phyloP scores from a whole-genome alignment of 2,888 invertebrate species.

The Amphiduros pacificus region DNA sequence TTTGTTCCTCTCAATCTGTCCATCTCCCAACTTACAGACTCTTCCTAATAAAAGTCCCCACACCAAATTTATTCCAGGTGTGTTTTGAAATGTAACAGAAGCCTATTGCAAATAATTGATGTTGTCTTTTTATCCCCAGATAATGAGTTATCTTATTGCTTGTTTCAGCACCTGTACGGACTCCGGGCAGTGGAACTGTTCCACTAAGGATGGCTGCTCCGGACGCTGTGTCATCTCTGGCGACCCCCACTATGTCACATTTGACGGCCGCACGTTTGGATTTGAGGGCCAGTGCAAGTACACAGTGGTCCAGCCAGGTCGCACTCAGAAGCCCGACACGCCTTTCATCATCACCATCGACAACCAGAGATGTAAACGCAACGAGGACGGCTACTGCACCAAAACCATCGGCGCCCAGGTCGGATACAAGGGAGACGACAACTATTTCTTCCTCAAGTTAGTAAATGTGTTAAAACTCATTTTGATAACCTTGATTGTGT shows the following conservation, averaged over 20 bases:
- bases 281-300: slow-evolving; percentile 62
- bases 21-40: too few species aligned
- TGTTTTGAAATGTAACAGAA: not conserved
- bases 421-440: slow-evolving; percentile 14
- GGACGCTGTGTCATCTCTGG: slow-evolving; percentile 30
- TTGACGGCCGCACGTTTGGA: slow-evolving; percentile 83
- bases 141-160: too few species aligned
- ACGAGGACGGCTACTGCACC: slow-evolving; percentile 23
- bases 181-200: slow-evolving; percentile 30
- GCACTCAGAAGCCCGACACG: slow-evolving; percentile 17
- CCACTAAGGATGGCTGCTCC: slow-evolving; percentile 20
- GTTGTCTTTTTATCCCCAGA: not conserved
- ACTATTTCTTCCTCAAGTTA: not conserved
- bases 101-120: not conserved
- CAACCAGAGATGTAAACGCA: slow-evolving; percentile 25
- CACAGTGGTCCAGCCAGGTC: slow-evolving; percentile 27
- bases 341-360: slow-evolving; percentile 29
- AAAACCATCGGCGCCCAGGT: slow-evolving; percentile 27
- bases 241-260: slow-evolving; percentile 88
- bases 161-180: slow-evolving; percentile 23
- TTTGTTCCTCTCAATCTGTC: too few species aligned
- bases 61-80: too few species aligned
- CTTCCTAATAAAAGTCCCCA: too few species aligned
- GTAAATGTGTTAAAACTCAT: not conserved
- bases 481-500: not conserved